Conservation (phyloP, 2,113 vertebrate species). For the Brienomyrus brachyistius region DNA sequence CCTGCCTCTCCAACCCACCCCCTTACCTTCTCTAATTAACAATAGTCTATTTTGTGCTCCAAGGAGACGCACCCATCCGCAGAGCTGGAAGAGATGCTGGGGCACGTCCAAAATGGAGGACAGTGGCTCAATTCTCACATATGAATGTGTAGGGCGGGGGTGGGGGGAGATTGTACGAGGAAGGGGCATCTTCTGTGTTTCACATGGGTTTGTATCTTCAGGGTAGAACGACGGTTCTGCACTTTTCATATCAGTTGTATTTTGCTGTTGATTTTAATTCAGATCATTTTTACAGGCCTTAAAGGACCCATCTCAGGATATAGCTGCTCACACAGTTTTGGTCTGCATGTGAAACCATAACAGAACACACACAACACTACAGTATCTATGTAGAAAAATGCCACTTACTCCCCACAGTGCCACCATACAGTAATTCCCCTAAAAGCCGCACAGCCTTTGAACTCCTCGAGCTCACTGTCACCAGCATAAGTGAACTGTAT, state of each 20-base stretch:
- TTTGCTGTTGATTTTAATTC: not conserved
- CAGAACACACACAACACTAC: slow-evolving; percentile 7
- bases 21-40: slow-evolving; percentile 54
- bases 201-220: not conserved
- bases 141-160: slow-evolving; percentile 26
- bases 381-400: not conserved
- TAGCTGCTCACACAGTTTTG: not conserved
- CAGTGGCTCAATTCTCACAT: slow-evolving; percentile 55
- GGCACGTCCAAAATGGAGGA: slow-evolving; percentile 41
- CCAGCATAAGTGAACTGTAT: slow-evolving; percentile 40
- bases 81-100: slow-evolving; percentile 54
- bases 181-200: slow-evolving; percentile 23
- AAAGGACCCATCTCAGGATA: not conserved
- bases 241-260: not conserved
- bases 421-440: not conserved
- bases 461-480: slow-evolving; percentile 36
- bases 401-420: not conserved
- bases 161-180: slow-evolving; percentile 12
- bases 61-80: slow-evolving; percentile 57
- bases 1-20: slow-evolving; percentile 28
- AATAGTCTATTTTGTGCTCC: slow-evolving; percentile 62
- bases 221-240: not conserved
- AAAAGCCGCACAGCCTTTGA: slow-evolving; percentile 14
- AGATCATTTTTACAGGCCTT: not conserved
- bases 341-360: not conserved